Base-by-base conservation (phyloP, 2,113 vertebrate genomes). In the Corythaixoides concolor region DNA sequence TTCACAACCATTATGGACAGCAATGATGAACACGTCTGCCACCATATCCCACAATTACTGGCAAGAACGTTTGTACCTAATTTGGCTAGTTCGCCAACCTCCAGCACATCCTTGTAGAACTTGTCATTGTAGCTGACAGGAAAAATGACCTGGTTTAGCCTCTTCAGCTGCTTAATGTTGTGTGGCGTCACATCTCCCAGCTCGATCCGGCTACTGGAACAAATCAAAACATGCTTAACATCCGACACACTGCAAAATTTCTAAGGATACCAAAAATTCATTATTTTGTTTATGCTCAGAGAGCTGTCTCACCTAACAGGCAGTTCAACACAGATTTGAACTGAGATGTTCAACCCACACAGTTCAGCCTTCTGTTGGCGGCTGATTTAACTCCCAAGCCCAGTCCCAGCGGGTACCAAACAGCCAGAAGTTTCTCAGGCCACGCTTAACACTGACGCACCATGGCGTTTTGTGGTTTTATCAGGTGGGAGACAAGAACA, bases 201-300 rank as follows among this genome's bases (percentile, higher is more conserved):
- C 98, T 99, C 99, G 98, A 99, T 99, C 99, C 99, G 99, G 99
- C 99, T 99, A 99, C 99, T 99, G 99, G 98, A 99, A 99, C 99
- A 99, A 99, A 99, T 97, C 98, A 99, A 98, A 98, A 99, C 95
- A 97, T 98, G 98, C 98, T 99, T 98, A 99, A 98, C 98, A 98
- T 96, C 93, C 69, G 91, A 82, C 50, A 97, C 10, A 26, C 15
- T 11, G 50, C 41, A 89, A 50, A n/a, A 73, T 20, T 59, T 35
- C 30, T 52, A 64, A 47, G 17, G 58, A 84, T 20, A 37, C 12
- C 9, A 24, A 64, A 85, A 43, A 37, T 9, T 2, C 30, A 39
- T 53, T 24, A 19, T 32, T 85, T 88, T 52, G 49, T 41, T 94
- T 59, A 59, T 59, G 60, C 68, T 69, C 53, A 75, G 28, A 89